Percentiles rank a stretch among this genome's conserved stretches.
These are phyloP conservation scores for Zhuqinia jingwanae DNA, from an alignment of 2,888 invertebrate species.

Conservation along the genomic window DNA sequence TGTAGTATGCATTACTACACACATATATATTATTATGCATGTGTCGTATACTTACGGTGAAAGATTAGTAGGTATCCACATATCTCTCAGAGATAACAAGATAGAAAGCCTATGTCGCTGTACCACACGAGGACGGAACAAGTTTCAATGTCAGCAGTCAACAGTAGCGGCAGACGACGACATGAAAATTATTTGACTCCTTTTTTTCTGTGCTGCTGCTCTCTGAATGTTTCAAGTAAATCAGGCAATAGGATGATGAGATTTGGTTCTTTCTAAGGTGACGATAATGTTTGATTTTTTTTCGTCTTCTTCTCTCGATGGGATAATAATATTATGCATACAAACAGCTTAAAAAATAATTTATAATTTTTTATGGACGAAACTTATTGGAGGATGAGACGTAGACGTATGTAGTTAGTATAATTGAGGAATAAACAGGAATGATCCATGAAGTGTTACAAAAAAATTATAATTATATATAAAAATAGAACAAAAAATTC, in stretches of 20 bases:
- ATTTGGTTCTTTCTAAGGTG: too few species aligned
- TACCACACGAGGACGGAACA: constrained; percentile 51
- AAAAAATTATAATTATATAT: constrained; percentile 37
- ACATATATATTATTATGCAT: too few species aligned
- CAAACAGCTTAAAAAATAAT: too few species aligned
- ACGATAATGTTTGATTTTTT: too few species aligned
- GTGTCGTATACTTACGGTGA: constrained; percentile 60
- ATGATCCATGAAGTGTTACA: constrained; percentile 61
- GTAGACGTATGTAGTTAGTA: not conserved
- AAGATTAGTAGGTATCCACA: constrained; percentile 69
- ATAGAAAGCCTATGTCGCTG: constrained; percentile 46
- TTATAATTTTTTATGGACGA: not conserved
- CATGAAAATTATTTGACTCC: constrained; percentile 45
- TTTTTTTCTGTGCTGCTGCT: constrained; percentile 5
- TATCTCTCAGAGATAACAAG: constrained; percentile 46
- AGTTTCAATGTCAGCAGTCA: constrained; percentile 63
- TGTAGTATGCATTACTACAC: too few species aligned
- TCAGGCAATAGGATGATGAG: too few species aligned
- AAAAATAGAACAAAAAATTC: constrained; percentile 11
- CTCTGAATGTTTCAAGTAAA: not conserved
- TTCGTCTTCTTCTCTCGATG: too few species aligned
- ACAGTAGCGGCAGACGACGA: not conserved
- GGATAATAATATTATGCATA: too few species aligned
- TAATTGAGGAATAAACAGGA: constrained; percentile 41
- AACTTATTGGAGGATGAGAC: not conserved